A percentile compares a stretch with the other conserved stretches of the same genome.
Conservation (phyloP, 2,797 vertebrate species). For the Podarcis lilfordi region DNA sequence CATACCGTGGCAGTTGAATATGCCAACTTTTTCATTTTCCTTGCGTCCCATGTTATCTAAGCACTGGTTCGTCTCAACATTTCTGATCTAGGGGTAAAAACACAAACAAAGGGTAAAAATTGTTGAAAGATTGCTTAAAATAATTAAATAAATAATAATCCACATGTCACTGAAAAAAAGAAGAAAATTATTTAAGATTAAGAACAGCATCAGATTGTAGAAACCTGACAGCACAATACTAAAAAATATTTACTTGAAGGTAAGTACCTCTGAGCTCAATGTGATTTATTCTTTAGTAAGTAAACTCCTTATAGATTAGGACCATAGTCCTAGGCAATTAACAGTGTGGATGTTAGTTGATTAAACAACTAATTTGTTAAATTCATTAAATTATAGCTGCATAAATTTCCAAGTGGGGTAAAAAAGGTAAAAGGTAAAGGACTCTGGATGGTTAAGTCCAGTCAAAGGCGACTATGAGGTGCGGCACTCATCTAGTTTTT, state of each 20-base stretch:
- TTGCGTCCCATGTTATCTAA: conserved; percentile 99
- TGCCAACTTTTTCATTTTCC: conserved; percentile 98
- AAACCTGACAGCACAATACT: background rate
- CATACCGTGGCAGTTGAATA: conserved; percentile 99
- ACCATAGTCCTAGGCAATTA: background rate
- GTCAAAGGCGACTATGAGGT: too few species aligned
- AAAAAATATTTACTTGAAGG: background rate
- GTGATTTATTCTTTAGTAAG: background rate
- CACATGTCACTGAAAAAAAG: background rate
- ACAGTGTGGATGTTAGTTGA: background rate
- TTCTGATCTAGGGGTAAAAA: conserved; percentile 87
- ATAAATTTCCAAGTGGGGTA: too few species aligned
- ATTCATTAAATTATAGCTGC: too few species aligned
- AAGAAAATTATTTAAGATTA: background rate
- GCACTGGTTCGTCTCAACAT: conserved; percentile 98
- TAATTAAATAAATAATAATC: background rate
- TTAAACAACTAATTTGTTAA: too few species aligned
- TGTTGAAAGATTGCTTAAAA: background rate
- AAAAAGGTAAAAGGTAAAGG: too few species aligned
- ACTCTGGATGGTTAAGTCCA: too few species aligned
- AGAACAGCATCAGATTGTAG: background rate
- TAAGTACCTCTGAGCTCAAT: background rate
- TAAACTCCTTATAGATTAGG: background rate
- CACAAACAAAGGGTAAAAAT: conserved; percentile 1
- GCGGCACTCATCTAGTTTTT: too few species aligned